Evolutionary conservation across 2,113 vertebrate genomes (phyloP), one percentile per base, ranked within the genome.

Genomic region (Equus quagga): DNA sequence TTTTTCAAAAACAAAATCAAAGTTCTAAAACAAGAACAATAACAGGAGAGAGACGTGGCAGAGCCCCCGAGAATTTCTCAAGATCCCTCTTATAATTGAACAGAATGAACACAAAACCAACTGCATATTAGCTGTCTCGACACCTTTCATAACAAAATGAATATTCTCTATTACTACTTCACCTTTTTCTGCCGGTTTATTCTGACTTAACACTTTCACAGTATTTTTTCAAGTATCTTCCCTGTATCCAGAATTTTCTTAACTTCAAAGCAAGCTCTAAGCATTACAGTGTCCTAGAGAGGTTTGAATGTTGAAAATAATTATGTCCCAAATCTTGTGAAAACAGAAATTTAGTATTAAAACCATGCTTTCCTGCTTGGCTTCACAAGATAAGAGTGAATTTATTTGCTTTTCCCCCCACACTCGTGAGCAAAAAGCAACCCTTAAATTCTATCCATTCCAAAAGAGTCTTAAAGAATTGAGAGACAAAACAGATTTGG

Each of bases 1-100:
- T 93, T 76, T 94, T 89, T 79, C 31, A 28, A 58, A 91, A 89
- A 54, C 46, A 83, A 96, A 96, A 93, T 91, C 89, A 93, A 93
- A 96, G 54, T 51, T 75, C 65, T 96, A 91, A 92, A 89, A 85
- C 78, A 86, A 91, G 92, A 94, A 94, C 62, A 89, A 67, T 70
- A 89, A 65, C 33, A 31, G 69, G 14, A 94, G 8, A 51, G 70
- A 92, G 65, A 70, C 58, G 31, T 21, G 78, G n/a, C 79, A 60
- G 54, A 67, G 49, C 46, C 60, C 26, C 33, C 79, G 62, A 60
- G 67, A 81, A 73, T 64, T 23, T 84, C 46, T 83, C 78, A 31
- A 44, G n/a, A 91, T 86, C 79, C 54, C 18, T 51, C 64, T 3
- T 28, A 60, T 76, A 90, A 76, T 0, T 62, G 72, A 88, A 85